phyloP scores from a whole-genome alignment of 2,797 vertebrate species.

The Typhlichthys eigenmanni region DNA sequence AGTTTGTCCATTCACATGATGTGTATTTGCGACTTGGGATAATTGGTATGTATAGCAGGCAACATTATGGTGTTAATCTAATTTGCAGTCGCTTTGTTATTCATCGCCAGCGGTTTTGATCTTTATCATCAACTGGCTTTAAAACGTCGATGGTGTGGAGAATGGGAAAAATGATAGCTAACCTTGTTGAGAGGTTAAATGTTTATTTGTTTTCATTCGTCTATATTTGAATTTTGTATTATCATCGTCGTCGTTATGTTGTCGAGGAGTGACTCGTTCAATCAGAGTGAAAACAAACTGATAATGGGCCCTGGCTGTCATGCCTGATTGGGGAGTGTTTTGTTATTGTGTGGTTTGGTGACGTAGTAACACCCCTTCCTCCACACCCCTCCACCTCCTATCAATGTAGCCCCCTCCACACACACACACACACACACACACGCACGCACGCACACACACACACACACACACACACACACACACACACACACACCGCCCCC shows the following conservation, averaged over 20 bases:
- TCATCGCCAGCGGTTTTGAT: constrained; percentile 30
- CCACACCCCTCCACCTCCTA: constrained; percentile 30
- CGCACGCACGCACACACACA: no score
- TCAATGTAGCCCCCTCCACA: constrained; percentile 30
- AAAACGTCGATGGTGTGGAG: neutral
- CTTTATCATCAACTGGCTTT: constrained; percentile 21
- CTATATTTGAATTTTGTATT: neutral
- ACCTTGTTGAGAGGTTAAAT: no score
- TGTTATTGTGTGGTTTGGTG: constrained; percentile 74
- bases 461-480: neutral
- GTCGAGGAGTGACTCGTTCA: neutral
- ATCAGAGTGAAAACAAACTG: neutral
- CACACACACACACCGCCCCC: neutral
- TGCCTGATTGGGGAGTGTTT: constrained; percentile 57
- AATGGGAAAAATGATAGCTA: neutral
- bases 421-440: neutral
- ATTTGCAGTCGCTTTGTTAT: constrained; percentile 63
- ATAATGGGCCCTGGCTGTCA: constrained; percentile 19
- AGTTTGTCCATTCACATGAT: constrained; percentile 37
- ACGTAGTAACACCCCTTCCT: constrained; percentile 57
- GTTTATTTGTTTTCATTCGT: neutral
- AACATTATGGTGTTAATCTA: constrained; percentile 59
- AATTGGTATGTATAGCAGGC: constrained; percentile 54
- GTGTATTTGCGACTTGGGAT: constrained; percentile 53
- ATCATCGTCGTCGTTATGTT: neutral